Conservation (phyloP, 2,888 invertebrate species). For the Mycalesis mineus region DNA sequence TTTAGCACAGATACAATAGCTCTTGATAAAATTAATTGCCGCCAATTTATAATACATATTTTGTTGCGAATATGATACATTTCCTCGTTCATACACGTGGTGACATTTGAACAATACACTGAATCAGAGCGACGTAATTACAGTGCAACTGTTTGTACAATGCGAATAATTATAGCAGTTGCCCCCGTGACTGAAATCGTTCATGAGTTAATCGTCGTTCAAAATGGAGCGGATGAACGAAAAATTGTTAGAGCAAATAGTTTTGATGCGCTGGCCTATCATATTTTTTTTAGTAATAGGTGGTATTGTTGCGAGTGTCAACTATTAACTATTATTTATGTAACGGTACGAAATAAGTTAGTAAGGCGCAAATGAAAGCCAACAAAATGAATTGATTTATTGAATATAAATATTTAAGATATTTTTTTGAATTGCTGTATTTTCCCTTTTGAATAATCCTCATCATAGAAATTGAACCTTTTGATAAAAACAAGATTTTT, state of each 20-base stretch:
- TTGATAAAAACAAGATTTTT: no score
- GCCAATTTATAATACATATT: constrained; percentile 31
- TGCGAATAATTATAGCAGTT: constrained; percentile 67
- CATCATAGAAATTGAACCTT: no score
- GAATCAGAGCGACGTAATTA: constrained; percentile 68
- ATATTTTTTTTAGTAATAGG: neutral
- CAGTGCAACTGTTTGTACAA: constrained; percentile 67
- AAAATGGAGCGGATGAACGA: constrained; percentile 46
- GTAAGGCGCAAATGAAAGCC: no score
- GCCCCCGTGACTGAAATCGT: constrained; percentile 64
- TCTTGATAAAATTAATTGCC: constrained; percentile 34
- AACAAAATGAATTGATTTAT: no score
- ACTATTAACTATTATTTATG: no score
- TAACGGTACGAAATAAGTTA: no score
- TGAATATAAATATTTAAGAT: no score
- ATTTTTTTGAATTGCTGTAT: no score
- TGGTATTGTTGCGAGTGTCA: neutral
- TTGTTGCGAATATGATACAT: constrained; percentile 36
- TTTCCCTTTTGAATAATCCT: no score
- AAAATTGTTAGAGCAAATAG: constrained; percentile 41
- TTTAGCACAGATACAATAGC: constrained; percentile 23
- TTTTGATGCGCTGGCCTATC: constrained; percentile 4
- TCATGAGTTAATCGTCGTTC: constrained; percentile 54
- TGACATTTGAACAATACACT: constrained; percentile 69
- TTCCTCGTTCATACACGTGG: constrained; percentile 41